A percentile compares a stretch with the other conserved stretches of the same genome.
Evolutionary conservation across 2,888 invertebrate species (phyloP).

Genomic region (Synanthedon andrenaeformis): DNA sequence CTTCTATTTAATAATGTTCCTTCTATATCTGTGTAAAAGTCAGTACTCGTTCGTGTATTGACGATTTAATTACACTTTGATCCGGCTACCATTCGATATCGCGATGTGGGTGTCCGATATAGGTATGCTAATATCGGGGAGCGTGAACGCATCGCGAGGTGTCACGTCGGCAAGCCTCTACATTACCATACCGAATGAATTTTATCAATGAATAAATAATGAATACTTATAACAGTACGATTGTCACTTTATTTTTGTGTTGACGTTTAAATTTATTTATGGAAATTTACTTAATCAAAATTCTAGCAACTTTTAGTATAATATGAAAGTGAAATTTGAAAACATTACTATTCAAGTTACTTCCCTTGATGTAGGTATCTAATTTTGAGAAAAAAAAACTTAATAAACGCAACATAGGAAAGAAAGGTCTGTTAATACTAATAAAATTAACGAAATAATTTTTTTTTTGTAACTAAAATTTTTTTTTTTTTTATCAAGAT

Average conservation of each 20-base stretch:
- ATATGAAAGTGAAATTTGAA: too few species aligned
- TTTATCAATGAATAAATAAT: constrained; percentile 12
- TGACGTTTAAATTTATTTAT: neutral
- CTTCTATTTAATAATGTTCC: neutral
- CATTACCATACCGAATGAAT: constrained; percentile 30
- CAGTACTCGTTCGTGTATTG: constrained; percentile 62
- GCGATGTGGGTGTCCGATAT: constrained; percentile 67
- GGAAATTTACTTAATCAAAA: neutral
- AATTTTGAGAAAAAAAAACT: too few species aligned
- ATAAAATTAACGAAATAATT: too few species aligned
- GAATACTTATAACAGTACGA: constrained; percentile 8
- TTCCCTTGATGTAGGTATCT: too few species aligned
- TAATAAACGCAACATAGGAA: too few species aligned
- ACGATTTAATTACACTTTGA: constrained; percentile 66
- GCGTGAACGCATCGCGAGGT: neutral
- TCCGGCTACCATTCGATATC: constrained; percentile 51
- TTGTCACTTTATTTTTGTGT: neutral
- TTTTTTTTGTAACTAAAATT: too few species aligned
- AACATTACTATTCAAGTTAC: too few species aligned
- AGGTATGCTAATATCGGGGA: constrained; percentile 22
- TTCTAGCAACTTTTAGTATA: neutral
- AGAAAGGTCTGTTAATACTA: too few species aligned
- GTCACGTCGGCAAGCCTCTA: constrained; percentile 34
- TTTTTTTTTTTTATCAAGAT: too few species aligned
- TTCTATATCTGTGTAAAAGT: constrained; percentile 30